A percentile compares a stretch with the other conserved stretches of the same genome.
Evolutionary conservation across 2,113 vertebrate species (phyloP).

Genomic region (Dicrurus megarhynchus): DNA sequence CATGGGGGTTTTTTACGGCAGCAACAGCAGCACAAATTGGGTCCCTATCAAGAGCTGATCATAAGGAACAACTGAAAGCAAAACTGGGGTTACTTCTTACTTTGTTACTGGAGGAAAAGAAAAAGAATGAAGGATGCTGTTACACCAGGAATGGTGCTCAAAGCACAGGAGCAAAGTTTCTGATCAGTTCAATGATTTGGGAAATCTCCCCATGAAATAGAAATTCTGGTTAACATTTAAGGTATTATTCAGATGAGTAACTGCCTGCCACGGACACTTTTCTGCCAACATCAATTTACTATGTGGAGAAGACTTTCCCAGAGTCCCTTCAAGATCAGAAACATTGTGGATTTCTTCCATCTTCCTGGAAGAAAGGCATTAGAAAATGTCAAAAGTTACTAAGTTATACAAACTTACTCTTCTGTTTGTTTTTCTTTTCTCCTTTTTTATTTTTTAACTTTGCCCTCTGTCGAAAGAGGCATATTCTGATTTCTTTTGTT

Average conservation of each 20-base stretch:
- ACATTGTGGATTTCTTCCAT: background rate
- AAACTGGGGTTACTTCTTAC: background rate
- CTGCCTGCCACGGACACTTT: background rate
- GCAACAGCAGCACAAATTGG: background rate
- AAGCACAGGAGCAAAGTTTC: background rate
- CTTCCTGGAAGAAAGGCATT: background rate
- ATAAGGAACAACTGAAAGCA: background rate
- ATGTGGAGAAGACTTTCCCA: background rate
- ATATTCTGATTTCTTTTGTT: background rate
- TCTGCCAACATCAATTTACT: background rate
- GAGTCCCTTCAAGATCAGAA: background rate
- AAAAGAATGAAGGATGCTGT: background rate
- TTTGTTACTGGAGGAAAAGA: background rate
- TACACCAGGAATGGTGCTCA: background rate
- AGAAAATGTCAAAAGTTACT: background rate
- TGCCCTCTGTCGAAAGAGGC: background rate
- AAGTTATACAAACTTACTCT: background rate
- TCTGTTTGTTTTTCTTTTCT: background rate
- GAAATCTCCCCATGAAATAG: background rate
- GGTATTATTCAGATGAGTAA: background rate
- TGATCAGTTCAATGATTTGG: background rate
- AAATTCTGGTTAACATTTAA: background rate
- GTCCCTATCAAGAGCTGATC: background rate
- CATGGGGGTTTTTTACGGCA: background rate
- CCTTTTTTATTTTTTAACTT: background rate